These are phyloP conservation scores for Plectrocnemia conspersa DNA, from an alignment of 1,140 invertebrate genomes.

Conservation along the genomic window DNA sequence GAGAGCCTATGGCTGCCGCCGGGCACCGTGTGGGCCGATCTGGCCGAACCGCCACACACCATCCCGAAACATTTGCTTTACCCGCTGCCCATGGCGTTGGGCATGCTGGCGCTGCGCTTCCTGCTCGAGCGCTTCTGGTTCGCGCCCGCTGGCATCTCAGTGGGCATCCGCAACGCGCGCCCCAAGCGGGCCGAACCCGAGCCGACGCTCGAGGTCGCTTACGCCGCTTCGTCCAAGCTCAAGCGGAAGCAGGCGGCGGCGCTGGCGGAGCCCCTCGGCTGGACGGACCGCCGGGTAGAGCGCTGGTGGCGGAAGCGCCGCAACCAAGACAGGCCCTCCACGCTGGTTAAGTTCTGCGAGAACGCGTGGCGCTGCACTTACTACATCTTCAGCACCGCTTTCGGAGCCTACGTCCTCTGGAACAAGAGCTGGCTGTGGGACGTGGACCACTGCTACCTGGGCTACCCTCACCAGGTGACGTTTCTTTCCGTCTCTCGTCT, in stretches of 20 bases:
- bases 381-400: constrained; percentile 79
- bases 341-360: constrained; percentile 88
- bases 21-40: constrained; percentile 84
- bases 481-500: neutral
- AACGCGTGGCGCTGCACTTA: constrained; percentile 86
- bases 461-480: constrained; percentile 63
- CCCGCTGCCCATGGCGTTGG: constrained; percentile 75
- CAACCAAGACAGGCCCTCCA: constrained; percentile 80
- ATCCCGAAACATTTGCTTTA: constrained; percentile 77
- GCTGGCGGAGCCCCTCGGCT: constrained; percentile 81
- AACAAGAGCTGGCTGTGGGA: constrained; percentile 94
- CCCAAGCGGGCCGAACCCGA: constrained; percentile 67
- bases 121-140: constrained; percentile 77
- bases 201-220: constrained; percentile 68
- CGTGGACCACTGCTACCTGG: constrained; percentile 86
- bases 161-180: constrained; percentile 74
- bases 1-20: constrained; percentile 83
- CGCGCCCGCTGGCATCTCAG: constrained; percentile 66
- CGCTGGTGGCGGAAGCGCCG: constrained; percentile 81
- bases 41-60: constrained; percentile 71
- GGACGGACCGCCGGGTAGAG: constrained; percentile 83
- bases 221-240: constrained; percentile 59
- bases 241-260: constrained; percentile 71
- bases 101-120: constrained; percentile 69
- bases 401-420: constrained; percentile 80